phyloP scores from a whole-genome alignment of 2,888 invertebrate species.

The Agonopterix heracliana region DNA sequence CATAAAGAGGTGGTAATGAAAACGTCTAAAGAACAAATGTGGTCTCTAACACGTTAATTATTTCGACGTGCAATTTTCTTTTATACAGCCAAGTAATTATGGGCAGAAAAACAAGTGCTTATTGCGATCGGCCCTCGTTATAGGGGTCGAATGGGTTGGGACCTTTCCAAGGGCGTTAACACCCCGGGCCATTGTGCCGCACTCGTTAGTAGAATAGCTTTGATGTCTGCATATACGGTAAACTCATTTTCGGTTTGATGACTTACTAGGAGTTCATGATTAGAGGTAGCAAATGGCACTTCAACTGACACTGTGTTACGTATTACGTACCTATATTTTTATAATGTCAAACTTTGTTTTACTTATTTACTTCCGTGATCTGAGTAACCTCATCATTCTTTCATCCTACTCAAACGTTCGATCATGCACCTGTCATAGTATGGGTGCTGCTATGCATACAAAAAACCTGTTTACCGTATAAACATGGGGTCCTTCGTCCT shows the following conservation, averaged over 20 bases:
- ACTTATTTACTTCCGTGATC: too few species aligned
- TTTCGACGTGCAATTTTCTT: slow-evolving; percentile 18
- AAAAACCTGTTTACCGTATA: slow-evolving; percentile 18
- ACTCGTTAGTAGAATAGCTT: slow-evolving; percentile 25
- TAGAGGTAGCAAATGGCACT: too few species aligned
- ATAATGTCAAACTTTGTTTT: too few species aligned
- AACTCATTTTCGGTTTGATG: slow-evolving; percentile 6
- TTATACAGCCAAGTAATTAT: slow-evolving; percentile 26
- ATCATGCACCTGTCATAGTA: slow-evolving; percentile 6
- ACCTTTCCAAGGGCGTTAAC: slow-evolving; percentile 20
- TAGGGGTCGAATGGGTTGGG: slow-evolving; percentile 23
- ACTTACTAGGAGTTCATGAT: too few species aligned
- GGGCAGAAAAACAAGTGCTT: slow-evolving; percentile 30
- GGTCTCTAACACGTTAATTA: slow-evolving; percentile 18
- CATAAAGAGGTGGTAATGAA: background rate
- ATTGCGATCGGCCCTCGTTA: slow-evolving; percentile 29
- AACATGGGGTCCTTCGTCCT: slow-evolving; percentile 6
- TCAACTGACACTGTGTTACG: too few species aligned
- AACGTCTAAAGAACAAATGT: slow-evolving; percentile 2
- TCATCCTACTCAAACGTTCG: background rate
- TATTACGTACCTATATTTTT: too few species aligned
- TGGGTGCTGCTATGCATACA: slow-evolving; percentile 7
- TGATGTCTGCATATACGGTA: slow-evolving; percentile 14
- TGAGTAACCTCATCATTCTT: too few species aligned
- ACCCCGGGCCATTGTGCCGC: slow-evolving; percentile 25